These are phyloP conservation scores for Eira barbara DNA, from an alignment of 2,113 vertebrate genomes.

Conservation along the genomic window DNA sequence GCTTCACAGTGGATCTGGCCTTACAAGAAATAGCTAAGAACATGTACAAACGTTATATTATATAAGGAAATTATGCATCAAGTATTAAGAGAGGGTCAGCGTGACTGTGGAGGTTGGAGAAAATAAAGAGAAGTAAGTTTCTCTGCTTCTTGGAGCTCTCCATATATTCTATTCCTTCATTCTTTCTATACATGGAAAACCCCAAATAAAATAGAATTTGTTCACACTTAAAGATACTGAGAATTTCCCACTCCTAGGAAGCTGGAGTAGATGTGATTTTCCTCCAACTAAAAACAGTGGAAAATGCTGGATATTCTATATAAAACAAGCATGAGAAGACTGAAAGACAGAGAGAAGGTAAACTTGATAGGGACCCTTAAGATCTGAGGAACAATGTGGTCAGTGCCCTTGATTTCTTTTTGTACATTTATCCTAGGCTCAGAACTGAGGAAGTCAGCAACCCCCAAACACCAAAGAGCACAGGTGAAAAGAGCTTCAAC, in stretches of 20 bases:
- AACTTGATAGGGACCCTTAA: not conserved
- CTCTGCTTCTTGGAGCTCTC: not conserved
- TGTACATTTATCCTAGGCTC: not conserved
- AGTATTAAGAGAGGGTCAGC: not conserved
- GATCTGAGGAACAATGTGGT: not conserved
- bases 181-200: not conserved
- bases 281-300: not conserved
- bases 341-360: not conserved
- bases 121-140: not conserved
- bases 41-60: not conserved
- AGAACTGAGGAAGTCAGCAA: not conserved
- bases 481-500: not conserved
- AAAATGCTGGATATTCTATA: not conserved
- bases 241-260: not conserved
- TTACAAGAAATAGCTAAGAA: not conserved
- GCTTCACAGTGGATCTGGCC: not conserved
- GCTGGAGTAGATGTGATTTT: not conserved
- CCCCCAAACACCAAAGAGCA: not conserved
- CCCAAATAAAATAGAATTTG: not conserved
- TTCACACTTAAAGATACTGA: not conserved
- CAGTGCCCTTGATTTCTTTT: not conserved
- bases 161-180: not conserved
- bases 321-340: not conserved
- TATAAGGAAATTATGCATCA: not conserved
- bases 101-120: not conserved